A percentile compares a stretch with the other conserved stretches of the same genome.
These are phyloP conservation scores for Biston stratarius DNA, from an alignment of 2,888 invertebrate genomes.

Conservation along the genomic window DNA sequence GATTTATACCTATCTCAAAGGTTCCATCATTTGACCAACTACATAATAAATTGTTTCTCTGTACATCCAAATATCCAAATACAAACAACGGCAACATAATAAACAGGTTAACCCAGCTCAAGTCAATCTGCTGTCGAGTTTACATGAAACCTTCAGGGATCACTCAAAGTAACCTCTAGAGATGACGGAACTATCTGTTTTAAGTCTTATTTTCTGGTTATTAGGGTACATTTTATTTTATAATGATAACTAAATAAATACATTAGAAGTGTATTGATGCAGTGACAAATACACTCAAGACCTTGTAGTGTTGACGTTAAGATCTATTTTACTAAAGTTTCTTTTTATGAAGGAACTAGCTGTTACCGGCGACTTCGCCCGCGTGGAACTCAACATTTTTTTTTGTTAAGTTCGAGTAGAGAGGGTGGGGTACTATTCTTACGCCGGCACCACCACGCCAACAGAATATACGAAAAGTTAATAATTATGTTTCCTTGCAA, in stretches of 20 bases:
- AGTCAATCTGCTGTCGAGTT: conserved; percentile 74
- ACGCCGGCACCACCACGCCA: no score
- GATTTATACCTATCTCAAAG: no score
- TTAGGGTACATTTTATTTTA: conserved; percentile 9
- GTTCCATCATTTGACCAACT: background rate
- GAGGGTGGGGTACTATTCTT: no score
- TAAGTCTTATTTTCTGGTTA: background rate
- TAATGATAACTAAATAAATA: background rate
- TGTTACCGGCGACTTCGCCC: no score
- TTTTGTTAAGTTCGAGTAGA: no score
- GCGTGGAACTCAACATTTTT: no score
- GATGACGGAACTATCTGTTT: conserved; percentile 2
- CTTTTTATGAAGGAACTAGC: no score
- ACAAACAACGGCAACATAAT: conserved; percentile 48
- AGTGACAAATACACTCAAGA: background rate
- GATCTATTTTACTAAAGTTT: background rate
- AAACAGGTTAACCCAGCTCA: conserved; percentile 55
- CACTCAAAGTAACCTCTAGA: conserved; percentile 16
- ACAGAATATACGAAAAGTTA: no score
- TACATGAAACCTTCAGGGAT: conserved; percentile 48
- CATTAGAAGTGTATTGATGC: conserved; percentile 1
- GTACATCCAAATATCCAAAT: conserved; percentile 26
- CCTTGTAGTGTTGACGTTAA: background rate
- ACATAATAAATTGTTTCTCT: background rate
- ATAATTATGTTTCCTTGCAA: no score